Conservation (phyloP, 2,888 invertebrate species). For the Palloptera scutellata region DNA sequence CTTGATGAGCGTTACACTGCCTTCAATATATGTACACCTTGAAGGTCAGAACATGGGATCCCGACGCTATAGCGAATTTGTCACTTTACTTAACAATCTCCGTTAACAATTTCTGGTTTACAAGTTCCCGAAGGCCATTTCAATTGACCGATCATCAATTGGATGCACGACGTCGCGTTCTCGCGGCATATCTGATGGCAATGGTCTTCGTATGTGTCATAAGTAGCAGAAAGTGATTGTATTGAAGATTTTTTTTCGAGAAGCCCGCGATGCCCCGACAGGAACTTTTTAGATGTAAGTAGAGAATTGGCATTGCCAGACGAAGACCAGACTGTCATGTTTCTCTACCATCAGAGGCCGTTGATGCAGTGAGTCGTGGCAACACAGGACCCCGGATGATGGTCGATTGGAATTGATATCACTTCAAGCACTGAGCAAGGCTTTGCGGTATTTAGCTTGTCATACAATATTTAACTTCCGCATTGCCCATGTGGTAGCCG, state of each 20-base stretch:
- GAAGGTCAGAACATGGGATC: conserved; percentile 97
- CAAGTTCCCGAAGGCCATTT: conserved; percentile 98
- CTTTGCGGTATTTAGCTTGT: conserved; percentile 84
- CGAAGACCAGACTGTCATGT: conserved; percentile 79
- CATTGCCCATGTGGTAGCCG: conserved; percentile 92
- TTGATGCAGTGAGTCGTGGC: conserved; percentile 94
- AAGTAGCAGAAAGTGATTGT: too few relatives aligned
- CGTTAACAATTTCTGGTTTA: conserved; percentile 95
- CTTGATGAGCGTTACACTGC: conserved; percentile 91
- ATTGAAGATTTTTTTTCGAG: conserved; percentile 99
- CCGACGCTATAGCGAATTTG: conserved; percentile 94
- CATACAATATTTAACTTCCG: conserved; percentile 91
- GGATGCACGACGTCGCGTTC: conserved; percentile 91
- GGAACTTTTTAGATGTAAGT: conserved; percentile 96
- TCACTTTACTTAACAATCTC: conserved; percentile 84
- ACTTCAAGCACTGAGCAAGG: conserved; percentile 87
- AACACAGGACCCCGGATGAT: conserved; percentile 88
- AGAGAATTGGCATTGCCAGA: conserved; percentile 74
- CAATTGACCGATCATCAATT: conserved; percentile 96
- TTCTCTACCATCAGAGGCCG: conserved; percentile 91
- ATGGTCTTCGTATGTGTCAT: too few relatives aligned
- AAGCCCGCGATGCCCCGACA: conserved; percentile 91
- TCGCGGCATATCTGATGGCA: conserved; percentile 97
- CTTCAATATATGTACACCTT: conserved; percentile 99
- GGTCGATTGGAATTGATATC: conserved; percentile 96